phyloP scores from a whole-genome alignment of 2,797 vertebrate species.

The Coregonus ussuriensis region DNA sequence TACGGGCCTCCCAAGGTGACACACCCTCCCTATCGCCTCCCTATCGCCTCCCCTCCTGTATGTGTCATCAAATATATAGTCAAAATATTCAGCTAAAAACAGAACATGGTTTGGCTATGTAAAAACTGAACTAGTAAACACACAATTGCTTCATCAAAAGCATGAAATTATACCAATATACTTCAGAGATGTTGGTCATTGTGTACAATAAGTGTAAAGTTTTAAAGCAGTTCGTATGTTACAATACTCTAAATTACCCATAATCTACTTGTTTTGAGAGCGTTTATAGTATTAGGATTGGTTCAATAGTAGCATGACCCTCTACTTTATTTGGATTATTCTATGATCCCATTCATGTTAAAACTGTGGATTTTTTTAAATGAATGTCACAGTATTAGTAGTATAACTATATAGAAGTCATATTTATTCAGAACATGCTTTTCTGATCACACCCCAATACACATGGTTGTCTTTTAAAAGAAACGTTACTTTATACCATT shows the following conservation, averaged over 20 bases:
- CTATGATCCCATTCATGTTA: slow-evolving; percentile 51
- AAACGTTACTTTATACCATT: too few species aligned
- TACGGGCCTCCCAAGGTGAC: slow-evolving; percentile 29
- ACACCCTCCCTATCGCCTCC: slow-evolving; percentile 42
- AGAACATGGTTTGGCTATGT: not conserved
- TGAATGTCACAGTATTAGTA: not conserved
- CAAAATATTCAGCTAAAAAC: slow-evolving; percentile 1
- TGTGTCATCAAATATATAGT: slow-evolving; percentile 16
- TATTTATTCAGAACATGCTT: too few species aligned
- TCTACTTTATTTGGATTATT: slow-evolving; percentile 40
- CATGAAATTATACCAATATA: not conserved
- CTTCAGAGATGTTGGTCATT: slow-evolving; percentile 3
- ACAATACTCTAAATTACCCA: not conserved
- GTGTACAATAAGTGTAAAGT: not conserved
- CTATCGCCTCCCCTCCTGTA: slow-evolving; percentile 31
- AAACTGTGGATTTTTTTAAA: slow-evolving; percentile 7
- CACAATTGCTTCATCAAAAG: not conserved
- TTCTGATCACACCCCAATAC: too few species aligned
- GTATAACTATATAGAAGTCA: too few species aligned
- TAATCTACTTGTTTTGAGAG: not conserved
- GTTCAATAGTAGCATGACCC: slow-evolving; percentile 3
- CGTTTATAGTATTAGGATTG: slow-evolving; percentile 32
- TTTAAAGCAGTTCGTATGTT: not conserved
- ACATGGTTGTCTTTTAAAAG: too few species aligned
- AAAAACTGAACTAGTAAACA: not conserved